Evolutionary conservation across 2,888 invertebrate genomes (phyloP).

Genomic region (Rhagium mordax): DNA sequence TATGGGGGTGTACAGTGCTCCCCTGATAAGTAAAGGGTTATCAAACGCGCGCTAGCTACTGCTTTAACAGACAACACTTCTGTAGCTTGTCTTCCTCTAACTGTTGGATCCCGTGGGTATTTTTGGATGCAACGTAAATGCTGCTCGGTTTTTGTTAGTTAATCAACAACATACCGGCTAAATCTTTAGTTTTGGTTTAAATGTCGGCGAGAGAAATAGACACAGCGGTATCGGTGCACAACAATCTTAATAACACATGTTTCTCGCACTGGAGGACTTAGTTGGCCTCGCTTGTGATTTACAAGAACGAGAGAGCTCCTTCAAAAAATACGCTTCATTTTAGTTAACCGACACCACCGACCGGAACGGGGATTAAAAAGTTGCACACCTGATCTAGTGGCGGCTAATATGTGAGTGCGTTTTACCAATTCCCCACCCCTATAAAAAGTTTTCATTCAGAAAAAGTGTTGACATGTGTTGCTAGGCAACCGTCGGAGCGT

Average conservation of each 20-base stretch:
- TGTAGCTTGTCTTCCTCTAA: slow-evolving; percentile 57
- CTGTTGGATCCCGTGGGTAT: slow-evolving; percentile 53
- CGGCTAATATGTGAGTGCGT: slow-evolving; percentile 55
- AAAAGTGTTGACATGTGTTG: slow-evolving; percentile 70
- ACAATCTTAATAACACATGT: slow-evolving; percentile 58
- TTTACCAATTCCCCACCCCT: slow-evolving; percentile 68
- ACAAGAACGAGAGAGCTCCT: neutral
- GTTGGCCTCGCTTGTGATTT: slow-evolving; percentile 26
- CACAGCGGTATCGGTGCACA: slow-evolving; percentile 61
- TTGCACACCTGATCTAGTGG: slow-evolving; percentile 51
- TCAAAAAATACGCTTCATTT: slow-evolving; percentile 18
- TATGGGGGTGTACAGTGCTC: slow-evolving; percentile 54
- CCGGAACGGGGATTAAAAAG: slow-evolving; percentile 38
- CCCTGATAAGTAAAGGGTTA: slow-evolving; percentile 71
- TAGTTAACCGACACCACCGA: slow-evolving; percentile 26
- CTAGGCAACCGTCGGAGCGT: slow-evolving; percentile 65
- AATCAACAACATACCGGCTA: slow-evolving; percentile 69
- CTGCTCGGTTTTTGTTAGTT: slow-evolving; percentile 60
- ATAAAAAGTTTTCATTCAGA: slow-evolving; percentile 76
- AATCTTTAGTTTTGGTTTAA: slow-evolving; percentile 72
- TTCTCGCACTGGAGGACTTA: slow-evolving; percentile 34
- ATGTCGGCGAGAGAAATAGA: slow-evolving; percentile 61
- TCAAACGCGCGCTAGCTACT: slow-evolving; percentile 69
- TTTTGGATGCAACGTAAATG: slow-evolving; percentile 58
- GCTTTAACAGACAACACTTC: slow-evolving; percentile 63